Evolutionary conservation across 2,113 vertebrate genomes (phyloP), one percentile per base, ranked within the genome.

Genomic region (Illadopsis cleaveri): DNA sequence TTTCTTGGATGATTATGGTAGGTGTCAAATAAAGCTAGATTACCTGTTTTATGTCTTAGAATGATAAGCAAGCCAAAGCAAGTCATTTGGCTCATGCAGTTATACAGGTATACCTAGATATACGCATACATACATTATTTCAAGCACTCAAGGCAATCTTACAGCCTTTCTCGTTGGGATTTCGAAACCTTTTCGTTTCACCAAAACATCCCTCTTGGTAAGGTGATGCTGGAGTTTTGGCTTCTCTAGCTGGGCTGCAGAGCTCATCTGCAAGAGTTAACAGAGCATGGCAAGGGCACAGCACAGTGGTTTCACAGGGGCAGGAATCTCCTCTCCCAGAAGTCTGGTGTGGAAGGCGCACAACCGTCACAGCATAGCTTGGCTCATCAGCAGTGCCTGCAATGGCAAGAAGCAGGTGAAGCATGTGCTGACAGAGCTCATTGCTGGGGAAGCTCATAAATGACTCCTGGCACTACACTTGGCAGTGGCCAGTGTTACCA

Each of bases 1-100:
- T 92, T 92, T 96, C 94, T 94, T 94, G 91, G 79, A 89, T 96
- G 87, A 96, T 93, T 97, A 89, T 84, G 45, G 58, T 84, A 95
- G 91, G 85, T 93, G 90, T 94, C 91, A 96, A 96, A 95, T 96
- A 95, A 96, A 96, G 95, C 75, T 87, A 82, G 91, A 91, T 96
- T 94, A 86, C 80, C 86, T 94, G 96, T 12, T 96, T 94, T 97
- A 91, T 94, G 92, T 93, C 92, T 96, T 65, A 85, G 95, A 93
- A 95, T 57, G 96, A 96, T 94, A 96, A 97, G 96, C 97, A 97
- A 96, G 97, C 96, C 92, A 94, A 96, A 96, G 94, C 97, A 97
- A 96, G 97, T 94, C 33, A 66, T 83, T 96, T 97, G 96, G 96
- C 96, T 96, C 91, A 42, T 45, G 89, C 25, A 85, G 84, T 73